Evolutionary conservation across 2,113 vertebrate species (phyloP), one percentile per base, ranked within the genome.

Genomic region (Apodemus speciosus): DNA sequence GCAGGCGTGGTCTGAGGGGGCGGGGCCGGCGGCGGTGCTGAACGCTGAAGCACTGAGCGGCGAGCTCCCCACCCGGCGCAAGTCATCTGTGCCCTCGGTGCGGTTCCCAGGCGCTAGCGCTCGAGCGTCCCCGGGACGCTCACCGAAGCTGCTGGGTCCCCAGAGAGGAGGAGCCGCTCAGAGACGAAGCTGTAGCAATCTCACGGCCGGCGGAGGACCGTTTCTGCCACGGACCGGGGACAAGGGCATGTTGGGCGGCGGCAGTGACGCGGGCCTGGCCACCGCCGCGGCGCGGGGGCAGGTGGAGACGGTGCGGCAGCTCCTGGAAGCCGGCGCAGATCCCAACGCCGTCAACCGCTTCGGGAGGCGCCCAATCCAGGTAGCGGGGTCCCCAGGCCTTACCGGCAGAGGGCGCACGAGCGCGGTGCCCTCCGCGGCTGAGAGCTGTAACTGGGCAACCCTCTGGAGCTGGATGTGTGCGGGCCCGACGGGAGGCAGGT

Each of bases 291-390:
- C 99, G 35, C 97, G 76, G 10, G 99, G 99, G 0, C 95, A 98
- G 89, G 83, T 97, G 43, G 97, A 79, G 8, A 85, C 6, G 0
- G 98, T 98, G 95, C 51, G 46, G 40, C 27, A 62, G 80, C 97
- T 99, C 10, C 97, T 99, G 88, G 96, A 86, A 83, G 83, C 64
- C 6, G 98, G 98, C 35, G 98, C 96, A 0, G 92, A 98, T 90
- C 98, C 98, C 89, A 99, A 99, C 95, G 96, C 96, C 0, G 16
- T 92, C 32, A 99, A 99, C 88, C 13, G 95, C 35, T 98, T 98
- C 77, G 98, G 98, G 79, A 97, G 98, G 56, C 98, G 98, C 21
- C 98, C 99, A 30, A 97, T 99, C 9, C 99, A 99, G 99, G 99
- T 99, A 98, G 40, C 75, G 51, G 58, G 93, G 86, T 38, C 60